phyloP scores from a whole-genome alignment of 2,113 vertebrate species.

The Otis tarda region DNA sequence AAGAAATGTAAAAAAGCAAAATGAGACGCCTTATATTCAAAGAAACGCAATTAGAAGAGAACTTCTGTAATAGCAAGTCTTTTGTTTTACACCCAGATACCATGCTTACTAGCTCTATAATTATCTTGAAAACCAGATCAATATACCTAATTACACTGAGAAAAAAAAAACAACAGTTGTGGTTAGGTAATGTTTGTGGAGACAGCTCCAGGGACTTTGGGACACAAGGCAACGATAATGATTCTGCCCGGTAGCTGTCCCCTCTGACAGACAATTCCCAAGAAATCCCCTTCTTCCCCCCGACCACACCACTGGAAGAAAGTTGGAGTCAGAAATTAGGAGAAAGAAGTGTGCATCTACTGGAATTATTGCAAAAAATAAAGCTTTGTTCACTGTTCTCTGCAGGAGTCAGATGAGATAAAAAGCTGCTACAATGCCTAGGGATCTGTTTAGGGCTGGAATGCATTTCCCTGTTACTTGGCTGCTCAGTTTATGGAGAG shows the following conservation, averaged over 20 bases:
- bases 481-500: not conserved
- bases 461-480: not conserved
- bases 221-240: rapidly evolving
- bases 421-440: not conserved
- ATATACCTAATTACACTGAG: not conserved
- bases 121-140: not conserved
- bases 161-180: not conserved
- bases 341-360: not conserved
- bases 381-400: not conserved
- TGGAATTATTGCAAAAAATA: not conserved
- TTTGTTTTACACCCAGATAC: not conserved
- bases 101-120: not conserved
- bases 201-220: not conserved
- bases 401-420: not conserved
- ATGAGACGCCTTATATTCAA: not conserved
- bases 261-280: not conserved
- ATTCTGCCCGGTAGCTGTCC: not conserved
- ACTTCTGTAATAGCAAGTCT: not conserved
- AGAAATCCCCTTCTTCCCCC: not conserved
- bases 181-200: not conserved
- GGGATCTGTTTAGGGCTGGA: not conserved
- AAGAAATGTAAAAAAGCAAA: not conserved
- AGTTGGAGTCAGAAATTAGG: not conserved
- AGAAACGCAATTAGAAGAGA: not conserved
- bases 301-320: not conserved